Conservation (phyloP, 2,888 invertebrate genomes). For the Colostygia pectinataria region DNA sequence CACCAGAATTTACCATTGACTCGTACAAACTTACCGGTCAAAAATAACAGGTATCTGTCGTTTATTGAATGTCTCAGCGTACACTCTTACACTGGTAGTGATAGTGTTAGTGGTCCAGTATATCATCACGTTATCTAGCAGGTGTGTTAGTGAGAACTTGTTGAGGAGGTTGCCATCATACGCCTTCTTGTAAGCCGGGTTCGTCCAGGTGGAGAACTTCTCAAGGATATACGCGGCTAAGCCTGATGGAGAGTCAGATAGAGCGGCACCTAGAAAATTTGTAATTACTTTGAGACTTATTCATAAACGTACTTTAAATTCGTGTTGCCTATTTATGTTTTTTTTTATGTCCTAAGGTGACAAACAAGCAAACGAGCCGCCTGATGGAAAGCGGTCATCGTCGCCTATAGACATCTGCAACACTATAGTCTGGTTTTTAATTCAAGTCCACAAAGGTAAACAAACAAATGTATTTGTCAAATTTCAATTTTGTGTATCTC, state of each 20-base stretch:
- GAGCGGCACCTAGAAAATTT: constrained; percentile 87
- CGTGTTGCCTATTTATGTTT: too few species aligned
- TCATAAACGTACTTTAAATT: too few species aligned
- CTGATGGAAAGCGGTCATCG: too few species aligned
- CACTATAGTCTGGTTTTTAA: too few species aligned
- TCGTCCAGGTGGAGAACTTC: constrained; percentile 90
- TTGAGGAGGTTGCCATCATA: constrained; percentile 86
- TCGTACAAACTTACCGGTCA: constrained; percentile 68
- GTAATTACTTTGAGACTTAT: too few species aligned
- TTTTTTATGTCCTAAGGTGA: too few species aligned
- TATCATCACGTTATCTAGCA: constrained; percentile 81
- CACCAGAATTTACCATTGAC: too few species aligned
- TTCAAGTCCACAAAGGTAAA: too few species aligned
- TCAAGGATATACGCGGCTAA: constrained; percentile 95
- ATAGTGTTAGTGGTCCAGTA: constrained; percentile 78
- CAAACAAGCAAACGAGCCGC: too few species aligned
- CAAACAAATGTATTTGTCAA: too few species aligned
- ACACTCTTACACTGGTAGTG: constrained; percentile 79
- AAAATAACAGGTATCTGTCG: constrained; percentile 43
- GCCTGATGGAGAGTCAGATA: constrained; percentile 92
- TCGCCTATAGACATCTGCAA: too few species aligned
- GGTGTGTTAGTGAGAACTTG: constrained; percentile 62
- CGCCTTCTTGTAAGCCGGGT: constrained; percentile 69
- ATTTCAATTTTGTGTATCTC: too few species aligned
- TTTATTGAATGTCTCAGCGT: constrained; percentile 81